Evolutionary conservation across 2,113 vertebrate species (phyloP).

Genomic region (Otis tarda): DNA sequence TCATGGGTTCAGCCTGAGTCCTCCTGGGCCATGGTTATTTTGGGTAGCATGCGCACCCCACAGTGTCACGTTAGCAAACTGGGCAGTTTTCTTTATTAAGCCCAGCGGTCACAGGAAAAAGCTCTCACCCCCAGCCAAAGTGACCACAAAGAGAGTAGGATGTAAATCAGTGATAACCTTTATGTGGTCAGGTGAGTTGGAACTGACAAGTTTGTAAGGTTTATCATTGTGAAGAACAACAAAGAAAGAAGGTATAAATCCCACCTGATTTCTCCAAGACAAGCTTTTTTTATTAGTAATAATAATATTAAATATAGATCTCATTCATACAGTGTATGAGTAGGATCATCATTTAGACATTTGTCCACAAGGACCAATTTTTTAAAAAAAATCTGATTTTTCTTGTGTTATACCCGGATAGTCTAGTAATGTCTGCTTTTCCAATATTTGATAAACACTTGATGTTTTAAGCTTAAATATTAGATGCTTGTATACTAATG

Average conservation of each 20-base stretch:
- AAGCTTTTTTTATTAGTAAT: constrained; percentile 71
- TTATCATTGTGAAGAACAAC: neutral
- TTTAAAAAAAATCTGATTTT: constrained; percentile 52
- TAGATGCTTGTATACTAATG: constrained; percentile 80
- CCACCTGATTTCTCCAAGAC: constrained; percentile 80
- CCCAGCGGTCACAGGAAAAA: neutral
- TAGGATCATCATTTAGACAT: constrained; percentile 74
- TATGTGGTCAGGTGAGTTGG: neutral
- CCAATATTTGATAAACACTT: constrained; percentile 79
- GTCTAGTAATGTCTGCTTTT: constrained; percentile 77
- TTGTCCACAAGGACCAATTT: constrained; percentile 82
- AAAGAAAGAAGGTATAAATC: constrained; percentile 28
- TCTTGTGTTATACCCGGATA: constrained; percentile 75
- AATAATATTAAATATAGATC: constrained; percentile 81
- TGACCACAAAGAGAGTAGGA: neutral
- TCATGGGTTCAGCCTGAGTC: neutral
- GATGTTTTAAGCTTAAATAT: constrained; percentile 79
- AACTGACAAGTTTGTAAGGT: neutral
- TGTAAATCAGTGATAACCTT: neutral
- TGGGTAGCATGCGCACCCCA: neutral
- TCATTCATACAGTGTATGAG: constrained; percentile 86
- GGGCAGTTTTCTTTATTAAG: neutral
- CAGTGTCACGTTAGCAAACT: neutral
- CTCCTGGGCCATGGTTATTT: neutral
- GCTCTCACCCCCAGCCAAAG: neutral